These are phyloP conservation scores for Theristicus caerulescens DNA, from an alignment of 2,113 vertebrate genomes.

Conservation along the genomic window DNA sequence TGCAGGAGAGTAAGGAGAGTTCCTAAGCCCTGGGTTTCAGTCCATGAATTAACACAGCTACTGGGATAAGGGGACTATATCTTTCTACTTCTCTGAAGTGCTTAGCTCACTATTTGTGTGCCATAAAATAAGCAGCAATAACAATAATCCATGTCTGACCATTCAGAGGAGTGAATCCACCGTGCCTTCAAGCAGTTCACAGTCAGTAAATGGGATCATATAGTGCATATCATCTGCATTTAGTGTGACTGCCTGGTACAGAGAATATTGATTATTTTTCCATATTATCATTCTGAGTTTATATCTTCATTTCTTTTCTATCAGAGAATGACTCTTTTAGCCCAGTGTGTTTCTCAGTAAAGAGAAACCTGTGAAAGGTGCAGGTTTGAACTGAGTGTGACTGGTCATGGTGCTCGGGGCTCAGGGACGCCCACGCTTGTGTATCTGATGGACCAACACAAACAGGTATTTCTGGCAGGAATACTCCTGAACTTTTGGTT, in stretches of 20 bases:
- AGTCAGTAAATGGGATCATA: constrained; percentile 24
- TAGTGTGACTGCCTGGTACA: not conserved
- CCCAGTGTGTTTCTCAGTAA: not conserved
- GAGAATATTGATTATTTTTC: not conserved
- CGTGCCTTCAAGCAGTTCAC: not conserved
- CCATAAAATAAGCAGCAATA: not conserved
- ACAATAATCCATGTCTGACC: constrained; percentile 19
- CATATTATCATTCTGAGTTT: not conserved
- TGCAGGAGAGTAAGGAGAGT: not conserved
- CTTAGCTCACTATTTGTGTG: constrained; percentile 21
- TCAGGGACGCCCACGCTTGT: not conserved
- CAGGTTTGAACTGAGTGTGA: not conserved
- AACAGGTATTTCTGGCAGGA: not conserved
- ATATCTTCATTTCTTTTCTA: not conserved
- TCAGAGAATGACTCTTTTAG: not conserved
- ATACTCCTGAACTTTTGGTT: not conserved
- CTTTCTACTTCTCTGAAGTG: constrained; percentile 13
- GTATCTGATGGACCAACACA: not conserved
- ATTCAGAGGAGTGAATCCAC: not conserved
- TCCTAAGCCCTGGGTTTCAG: not conserved
- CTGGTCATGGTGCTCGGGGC: not conserved
- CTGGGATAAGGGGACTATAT: not conserved
- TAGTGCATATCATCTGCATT: constrained; percentile 32
- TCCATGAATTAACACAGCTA: not conserved
- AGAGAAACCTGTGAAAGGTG: not conserved